Evolutionary conservation across 92 coral and sea anemone species (phyloP).

Genomic region (Epizoanthus stellaris): DNA sequence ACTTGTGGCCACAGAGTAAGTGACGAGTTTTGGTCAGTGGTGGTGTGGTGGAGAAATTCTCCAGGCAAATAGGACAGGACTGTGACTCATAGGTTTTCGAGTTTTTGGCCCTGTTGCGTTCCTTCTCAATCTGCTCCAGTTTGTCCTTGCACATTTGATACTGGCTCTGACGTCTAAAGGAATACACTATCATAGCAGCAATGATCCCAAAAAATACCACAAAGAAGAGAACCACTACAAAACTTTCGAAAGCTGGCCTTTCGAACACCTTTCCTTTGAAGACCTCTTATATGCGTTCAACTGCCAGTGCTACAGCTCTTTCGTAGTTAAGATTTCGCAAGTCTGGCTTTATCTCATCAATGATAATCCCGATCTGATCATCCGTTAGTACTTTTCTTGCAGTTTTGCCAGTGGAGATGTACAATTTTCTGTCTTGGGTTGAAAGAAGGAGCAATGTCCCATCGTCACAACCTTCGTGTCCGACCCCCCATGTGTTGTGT

Average conservation of each 20-base stretch:
- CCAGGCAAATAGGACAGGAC: constrained; percentile 91
- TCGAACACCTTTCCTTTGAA: constrained; percentile 72
- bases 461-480: constrained; percentile 74
- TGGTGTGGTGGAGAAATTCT: constrained; percentile 56
- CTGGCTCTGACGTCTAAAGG: constrained; percentile 51
- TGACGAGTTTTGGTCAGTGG: constrained; percentile 63
- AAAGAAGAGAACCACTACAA: constrained; percentile 52
- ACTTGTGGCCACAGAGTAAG: constrained; percentile 88
- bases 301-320: constrained; percentile 62
- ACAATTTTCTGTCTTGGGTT: constrained; percentile 71
- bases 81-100: constrained; percentile 61
- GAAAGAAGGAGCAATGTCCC: constrained; percentile 76
- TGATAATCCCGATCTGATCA: constrained; percentile 79
- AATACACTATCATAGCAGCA: constrained; percentile 25
- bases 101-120: constrained; percentile 72
- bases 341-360: constrained; percentile 72
- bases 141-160: constrained; percentile 66
- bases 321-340: constrained; percentile 63
- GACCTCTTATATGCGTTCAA: constrained; percentile 74
- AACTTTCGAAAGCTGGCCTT: constrained; percentile 17
- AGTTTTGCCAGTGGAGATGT: constrained; percentile 77
- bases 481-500: constrained; percentile 86
- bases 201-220: constrained; percentile 42
- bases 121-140: constrained; percentile 74
- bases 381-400: constrained; percentile 74